Evolutionary conservation across 92 coral and sea anemone species (phyloP).

Genomic region (Metridium senile): DNA sequence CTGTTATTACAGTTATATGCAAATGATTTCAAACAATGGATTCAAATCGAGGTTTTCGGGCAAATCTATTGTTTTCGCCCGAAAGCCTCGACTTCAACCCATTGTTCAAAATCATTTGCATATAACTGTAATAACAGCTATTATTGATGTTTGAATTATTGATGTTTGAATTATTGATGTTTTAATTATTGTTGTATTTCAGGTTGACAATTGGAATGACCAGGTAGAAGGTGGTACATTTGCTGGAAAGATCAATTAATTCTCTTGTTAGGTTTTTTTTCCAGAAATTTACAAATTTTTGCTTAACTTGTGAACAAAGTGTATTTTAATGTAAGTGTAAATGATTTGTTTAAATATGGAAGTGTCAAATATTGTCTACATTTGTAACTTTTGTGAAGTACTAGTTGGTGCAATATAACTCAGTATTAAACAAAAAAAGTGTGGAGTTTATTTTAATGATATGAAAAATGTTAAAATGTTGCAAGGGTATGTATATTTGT

Average conservation of each 20-base stretch:
- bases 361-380: neutral
- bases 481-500: no score
- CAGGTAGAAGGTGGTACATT: slow-evolving; percentile 88
- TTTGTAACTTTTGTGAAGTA: slow-evolving; percentile 8
- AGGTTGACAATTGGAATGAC: slow-evolving; percentile 92
- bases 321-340: slow-evolving; percentile 28
- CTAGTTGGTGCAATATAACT: slow-evolving; percentile 19
- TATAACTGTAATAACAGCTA: no score
- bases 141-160: no score
- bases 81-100: no score
- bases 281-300: neutral
- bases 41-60: no score
- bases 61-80: no score
- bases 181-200: neutral
- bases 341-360: slow-evolving; percentile 7
- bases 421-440: neutral
- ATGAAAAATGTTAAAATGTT: no score
- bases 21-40: no score
- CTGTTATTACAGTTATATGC: no score
- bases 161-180: neutral
- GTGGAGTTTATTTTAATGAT: neutral
- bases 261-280: slow-evolving; percentile 5
- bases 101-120: no score
- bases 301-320: slow-evolving; percentile 6
- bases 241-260: slow-evolving; percentile 72